Evolutionary conservation across 2,113 vertebrate genomes (phyloP).

Genomic region (Grammomys dolichurus): DNA sequence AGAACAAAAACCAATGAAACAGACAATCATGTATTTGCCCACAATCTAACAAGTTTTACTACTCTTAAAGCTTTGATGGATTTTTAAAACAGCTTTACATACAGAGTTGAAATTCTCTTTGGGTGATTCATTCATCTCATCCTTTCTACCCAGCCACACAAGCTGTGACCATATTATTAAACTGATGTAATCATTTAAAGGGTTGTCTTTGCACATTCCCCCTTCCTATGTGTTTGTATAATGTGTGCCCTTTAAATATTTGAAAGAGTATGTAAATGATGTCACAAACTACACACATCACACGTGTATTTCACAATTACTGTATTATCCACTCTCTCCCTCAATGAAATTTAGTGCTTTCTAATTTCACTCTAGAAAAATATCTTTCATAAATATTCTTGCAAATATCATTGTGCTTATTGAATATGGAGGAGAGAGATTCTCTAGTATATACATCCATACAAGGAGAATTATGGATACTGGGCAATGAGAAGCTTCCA

Average conservation of each 20-base stretch:
- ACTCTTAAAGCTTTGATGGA: not conserved
- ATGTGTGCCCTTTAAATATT: not conserved
- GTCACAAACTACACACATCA: not conserved
- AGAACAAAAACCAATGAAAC: not conserved
- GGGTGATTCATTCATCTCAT: not conserved
- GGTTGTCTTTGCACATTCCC: not conserved
- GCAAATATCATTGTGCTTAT: not conserved
- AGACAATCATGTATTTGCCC: not conserved
- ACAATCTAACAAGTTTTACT: not conserved
- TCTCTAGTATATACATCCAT: not conserved
- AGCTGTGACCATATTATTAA: not conserved
- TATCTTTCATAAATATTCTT: not conserved
- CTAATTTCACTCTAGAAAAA: conserved; percentile 10
- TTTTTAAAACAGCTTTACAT: conserved; percentile 24
- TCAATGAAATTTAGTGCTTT: not conserved
- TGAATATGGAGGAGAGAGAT: not conserved
- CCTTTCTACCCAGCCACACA: not conserved
- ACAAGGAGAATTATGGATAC: not conserved
- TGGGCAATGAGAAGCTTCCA: not conserved
- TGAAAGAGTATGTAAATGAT: conserved; percentile 6
- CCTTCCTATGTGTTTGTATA: not conserved
- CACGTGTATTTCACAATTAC: not conserved
- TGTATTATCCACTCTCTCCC: not conserved
- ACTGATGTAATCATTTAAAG: not conserved
- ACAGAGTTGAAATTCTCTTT: not conserved